Conservation (phyloP, 2,797 vertebrate species). For the Xyrichtys novacula region DNA sequence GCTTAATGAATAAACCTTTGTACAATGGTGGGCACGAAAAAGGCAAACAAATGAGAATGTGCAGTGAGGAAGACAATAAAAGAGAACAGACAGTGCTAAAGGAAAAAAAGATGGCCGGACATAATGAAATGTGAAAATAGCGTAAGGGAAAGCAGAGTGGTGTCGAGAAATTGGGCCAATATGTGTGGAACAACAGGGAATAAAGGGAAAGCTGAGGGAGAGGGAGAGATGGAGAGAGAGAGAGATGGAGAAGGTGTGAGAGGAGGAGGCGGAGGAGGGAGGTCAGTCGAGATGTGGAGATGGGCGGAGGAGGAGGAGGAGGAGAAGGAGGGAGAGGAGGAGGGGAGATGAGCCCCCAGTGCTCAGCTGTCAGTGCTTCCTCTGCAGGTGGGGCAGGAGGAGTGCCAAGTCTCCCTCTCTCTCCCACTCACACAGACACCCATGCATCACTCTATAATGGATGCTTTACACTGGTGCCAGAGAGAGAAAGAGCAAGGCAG, state of each 20-base stretch:
- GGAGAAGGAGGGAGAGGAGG: slow-evolving; percentile 13
- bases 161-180: slow-evolving; percentile 70
- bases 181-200: slow-evolving; percentile 71
- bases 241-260: slow-evolving; percentile 73
- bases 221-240: slow-evolving; percentile 42
- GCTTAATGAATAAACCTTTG: slow-evolving; percentile 41
- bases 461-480: slow-evolving; percentile 86
- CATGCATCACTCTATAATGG: slow-evolving; percentile 88
- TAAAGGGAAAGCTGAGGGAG: slow-evolving; percentile 52
- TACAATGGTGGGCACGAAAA: slow-evolving; percentile 1
- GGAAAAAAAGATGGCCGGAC: slow-evolving; percentile 45
- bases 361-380: slow-evolving; percentile 89
- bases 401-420: slow-evolving; percentile 84
- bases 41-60: slow-evolving; percentile 25
- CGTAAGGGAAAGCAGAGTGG: slow-evolving; percentile 44
- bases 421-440: slow-evolving; percentile 86
- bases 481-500: slow-evolving; percentile 72
- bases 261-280: slow-evolving; percentile 80
- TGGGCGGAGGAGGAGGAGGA: slow-evolving; percentile 67
- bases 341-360: slow-evolving; percentile 68
- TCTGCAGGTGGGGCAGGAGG: slow-evolving; percentile 88
- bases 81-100: slow-evolving; percentile 15
- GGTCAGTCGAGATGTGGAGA: slow-evolving; percentile 78
- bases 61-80: slow-evolving; percentile 24
- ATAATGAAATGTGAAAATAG: slow-evolving; percentile 60